Conservation (phyloP, 2,113 vertebrate genomes). For the Spea bombifrons region DNA sequence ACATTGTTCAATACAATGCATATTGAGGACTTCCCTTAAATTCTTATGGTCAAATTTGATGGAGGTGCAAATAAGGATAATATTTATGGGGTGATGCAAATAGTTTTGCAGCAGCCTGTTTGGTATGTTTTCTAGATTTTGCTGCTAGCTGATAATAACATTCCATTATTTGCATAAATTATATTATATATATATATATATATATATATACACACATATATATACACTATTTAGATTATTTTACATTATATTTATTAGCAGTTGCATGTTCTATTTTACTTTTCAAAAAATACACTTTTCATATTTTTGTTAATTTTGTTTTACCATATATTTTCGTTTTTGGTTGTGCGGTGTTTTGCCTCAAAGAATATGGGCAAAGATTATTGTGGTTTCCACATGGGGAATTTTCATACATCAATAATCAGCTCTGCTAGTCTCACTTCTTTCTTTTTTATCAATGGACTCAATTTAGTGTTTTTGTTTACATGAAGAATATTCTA, state of each 20-base stretch:
- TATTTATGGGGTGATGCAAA: too few relatives aligned
- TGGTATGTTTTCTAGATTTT: too few relatives aligned
- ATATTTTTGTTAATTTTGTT: not conserved
- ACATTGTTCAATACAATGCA: too few relatives aligned
- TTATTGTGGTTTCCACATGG: conserved; percentile 61
- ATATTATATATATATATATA: not conserved
- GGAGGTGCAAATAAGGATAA: too few relatives aligned
- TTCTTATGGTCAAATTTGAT: too few relatives aligned
- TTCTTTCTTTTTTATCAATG: conserved; percentile 76
- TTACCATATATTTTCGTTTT: not conserved
- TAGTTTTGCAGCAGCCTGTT: too few relatives aligned
- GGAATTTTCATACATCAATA: conserved; percentile 63
- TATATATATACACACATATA: too few relatives aligned
- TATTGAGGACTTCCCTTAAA: too few relatives aligned
- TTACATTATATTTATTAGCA: not conserved
- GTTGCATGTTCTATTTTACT: not conserved
- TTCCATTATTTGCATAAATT: not conserved
- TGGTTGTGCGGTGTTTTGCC: conserved; percentile 51
- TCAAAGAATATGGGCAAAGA: conserved; percentile 56
- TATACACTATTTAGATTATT: too few relatives aligned
- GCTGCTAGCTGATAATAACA: too few relatives aligned
- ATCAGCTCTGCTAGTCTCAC: conserved; percentile 67
- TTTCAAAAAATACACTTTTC: not conserved
- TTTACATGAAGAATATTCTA: conserved; percentile 66
- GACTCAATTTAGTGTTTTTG: conserved; percentile 58